Evolutionary conservation across 2,888 invertebrate species (phyloP).

Genomic region (Boloria euphrosyne): DNA sequence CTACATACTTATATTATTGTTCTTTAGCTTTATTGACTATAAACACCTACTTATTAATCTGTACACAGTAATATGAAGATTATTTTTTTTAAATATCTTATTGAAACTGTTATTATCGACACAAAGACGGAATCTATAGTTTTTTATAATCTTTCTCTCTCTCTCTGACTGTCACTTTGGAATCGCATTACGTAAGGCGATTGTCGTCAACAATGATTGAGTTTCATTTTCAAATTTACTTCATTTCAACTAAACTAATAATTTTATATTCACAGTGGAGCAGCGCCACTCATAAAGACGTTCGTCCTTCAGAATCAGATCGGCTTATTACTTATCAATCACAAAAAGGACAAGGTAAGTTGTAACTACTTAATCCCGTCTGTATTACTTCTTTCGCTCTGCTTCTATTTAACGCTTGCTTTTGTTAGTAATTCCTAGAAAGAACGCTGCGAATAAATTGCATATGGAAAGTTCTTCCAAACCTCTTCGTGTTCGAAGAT

Average conservation of each 20-base stretch:
- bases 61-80: too few species aligned
- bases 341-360: slow-evolving; percentile 39
- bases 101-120: too few species aligned
- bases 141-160: too few species aligned
- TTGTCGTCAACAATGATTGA: not conserved
- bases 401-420: slow-evolving; percentile 15
- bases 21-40: too few species aligned
- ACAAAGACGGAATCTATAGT: too few species aligned
- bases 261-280: slow-evolving; percentile 44
- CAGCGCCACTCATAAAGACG: slow-evolving; percentile 35
- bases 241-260: not conserved
- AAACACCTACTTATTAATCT: too few species aligned
- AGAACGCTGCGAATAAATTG: slow-evolving; percentile 1
- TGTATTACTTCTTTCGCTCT: slow-evolving; percentile 1
- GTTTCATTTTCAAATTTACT: not conserved
- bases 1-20: not conserved
- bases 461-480: not conserved
- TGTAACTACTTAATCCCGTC: not conserved
- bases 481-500: slow-evolving; percentile 2
- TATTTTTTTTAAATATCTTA: too few species aligned
- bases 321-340: slow-evolving; percentile 36
- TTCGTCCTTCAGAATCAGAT: slow-evolving; percentile 25
- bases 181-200: not conserved
- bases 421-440: slow-evolving; percentile 14
- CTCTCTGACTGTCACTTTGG: too few species aligned